These are phyloP conservation scores for Steinernema hermaphroditum DNA, from an alignment of 2,888 invertebrate genomes.

Conservation along the genomic window DNA sequence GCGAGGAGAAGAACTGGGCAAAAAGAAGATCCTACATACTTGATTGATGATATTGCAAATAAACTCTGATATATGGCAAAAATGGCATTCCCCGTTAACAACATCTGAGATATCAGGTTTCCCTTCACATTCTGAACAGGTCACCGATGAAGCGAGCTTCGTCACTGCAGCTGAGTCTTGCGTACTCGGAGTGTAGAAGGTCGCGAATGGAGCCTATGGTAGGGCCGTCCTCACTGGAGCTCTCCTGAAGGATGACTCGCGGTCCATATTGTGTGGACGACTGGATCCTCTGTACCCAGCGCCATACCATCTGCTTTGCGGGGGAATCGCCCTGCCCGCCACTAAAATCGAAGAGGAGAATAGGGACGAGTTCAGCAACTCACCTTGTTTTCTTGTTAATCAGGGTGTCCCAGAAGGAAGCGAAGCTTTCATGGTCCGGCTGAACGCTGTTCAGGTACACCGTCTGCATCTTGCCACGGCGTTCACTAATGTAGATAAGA, in stretches of 20 bases:
- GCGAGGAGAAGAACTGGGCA: too few relatives aligned
- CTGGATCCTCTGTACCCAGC: background rate
- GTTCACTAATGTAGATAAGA: slow-evolving; percentile 1
- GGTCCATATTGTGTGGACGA: background rate
- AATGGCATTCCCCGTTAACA: too few relatives aligned
- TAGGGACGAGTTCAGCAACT: background rate
- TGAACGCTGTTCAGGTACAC: background rate
- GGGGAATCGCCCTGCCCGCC: background rate
- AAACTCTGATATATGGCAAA: too few relatives aligned
- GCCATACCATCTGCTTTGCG: slow-evolving; percentile 8
- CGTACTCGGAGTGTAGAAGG: background rate
- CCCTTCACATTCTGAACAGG: slow-evolving; percentile 9
- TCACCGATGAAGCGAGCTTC: background rate
- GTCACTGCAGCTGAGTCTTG: background rate
- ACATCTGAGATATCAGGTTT: too few relatives aligned
- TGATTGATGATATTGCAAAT: too few relatives aligned
- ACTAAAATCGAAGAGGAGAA: background rate
- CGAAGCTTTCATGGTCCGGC: background rate
- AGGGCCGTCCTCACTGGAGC: background rate
- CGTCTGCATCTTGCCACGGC: background rate
- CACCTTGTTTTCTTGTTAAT: background rate
- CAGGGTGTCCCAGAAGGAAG: slow-evolving; percentile 9
- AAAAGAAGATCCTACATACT: too few relatives aligned
- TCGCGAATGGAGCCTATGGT: background rate
- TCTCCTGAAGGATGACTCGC: background rate